Conservation (phyloP, 2,888 invertebrate genomes). For the Oscheius myriophilus region DNA sequence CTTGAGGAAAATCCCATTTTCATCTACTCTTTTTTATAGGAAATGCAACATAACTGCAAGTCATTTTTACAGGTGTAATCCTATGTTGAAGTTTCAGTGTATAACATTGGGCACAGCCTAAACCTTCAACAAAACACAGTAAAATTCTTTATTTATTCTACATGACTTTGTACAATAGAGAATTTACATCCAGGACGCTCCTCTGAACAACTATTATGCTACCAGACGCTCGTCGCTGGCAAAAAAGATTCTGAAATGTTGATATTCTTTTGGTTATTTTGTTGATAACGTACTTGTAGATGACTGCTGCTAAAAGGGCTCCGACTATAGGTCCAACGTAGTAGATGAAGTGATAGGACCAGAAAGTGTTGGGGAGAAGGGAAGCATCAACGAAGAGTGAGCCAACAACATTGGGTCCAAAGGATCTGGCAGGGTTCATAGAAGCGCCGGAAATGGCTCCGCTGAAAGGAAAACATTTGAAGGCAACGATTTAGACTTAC, state of each 20-base stretch:
- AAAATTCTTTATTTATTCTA: no score
- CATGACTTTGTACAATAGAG: no score
- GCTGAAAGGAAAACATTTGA: slow-evolving; percentile 48
- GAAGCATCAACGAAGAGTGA: slow-evolving; percentile 32
- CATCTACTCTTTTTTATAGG: no score
- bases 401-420: slow-evolving; percentile 71
- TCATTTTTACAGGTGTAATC: no score
- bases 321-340: slow-evolving; percentile 71
- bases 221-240: slow-evolving; percentile 47
- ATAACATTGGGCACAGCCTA: no score
- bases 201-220: background rate
- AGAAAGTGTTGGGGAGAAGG: slow-evolving; percentile 37
- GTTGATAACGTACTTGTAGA: slow-evolving; percentile 63
- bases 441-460: slow-evolving; percentile 71
- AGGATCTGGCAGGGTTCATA: slow-evolving; percentile 73
- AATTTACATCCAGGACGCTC: no score
- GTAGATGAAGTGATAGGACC: slow-evolving; percentile 71
- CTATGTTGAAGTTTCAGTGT: no score
- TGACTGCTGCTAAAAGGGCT: slow-evolving; percentile 67
- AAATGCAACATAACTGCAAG: no score
- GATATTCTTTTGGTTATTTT: background rate
- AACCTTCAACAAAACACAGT: no score
- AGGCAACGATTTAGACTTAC: slow-evolving; percentile 36
- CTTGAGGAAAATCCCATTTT: no score
- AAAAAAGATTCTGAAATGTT: slow-evolving; percentile 50